These are phyloP conservation scores for Electrophaes corylata DNA, from an alignment of 2,888 invertebrate species.

Conservation along the genomic window DNA sequence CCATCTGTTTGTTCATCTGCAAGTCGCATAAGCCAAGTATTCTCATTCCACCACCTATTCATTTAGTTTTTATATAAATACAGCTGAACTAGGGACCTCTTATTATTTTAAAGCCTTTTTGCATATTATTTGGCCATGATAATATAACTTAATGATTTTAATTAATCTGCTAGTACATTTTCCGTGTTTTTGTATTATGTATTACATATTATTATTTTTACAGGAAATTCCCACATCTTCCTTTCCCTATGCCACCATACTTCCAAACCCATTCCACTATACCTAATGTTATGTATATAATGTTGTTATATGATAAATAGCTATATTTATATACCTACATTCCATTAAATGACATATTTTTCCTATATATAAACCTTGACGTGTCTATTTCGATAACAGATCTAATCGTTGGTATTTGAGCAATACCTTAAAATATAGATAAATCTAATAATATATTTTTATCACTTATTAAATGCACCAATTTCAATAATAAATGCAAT, in stretches of 20 bases:
- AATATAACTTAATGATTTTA: no score
- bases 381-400: neutral
- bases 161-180: no score
- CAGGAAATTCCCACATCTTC: constrained; percentile 21
- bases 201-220: constrained; percentile 6
- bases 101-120: no score
- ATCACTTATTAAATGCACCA: constrained; percentile 12
- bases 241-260: constrained; percentile 23
- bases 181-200: neutral
- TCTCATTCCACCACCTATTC: no score
- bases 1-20: no score
- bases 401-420: neutral
- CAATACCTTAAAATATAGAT: neutral
- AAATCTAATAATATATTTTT: constrained; percentile 7
- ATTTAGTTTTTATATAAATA: no score
- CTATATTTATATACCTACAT: constrained; percentile 18
- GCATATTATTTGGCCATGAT: no score
- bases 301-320: constrained; percentile 32
- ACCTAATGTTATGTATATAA: constrained; percentile 26
- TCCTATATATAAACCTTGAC: constrained; percentile 7
- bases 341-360: constrained; percentile 25
- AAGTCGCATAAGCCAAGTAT: no score
- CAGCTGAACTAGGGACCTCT: no score
- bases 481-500: constrained; percentile 4
- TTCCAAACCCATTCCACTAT: constrained; percentile 29